These are phyloP conservation scores for Matsumurasca onukii DNA, from an alignment of 1,140 invertebrate genomes.

Conservation along the genomic window DNA sequence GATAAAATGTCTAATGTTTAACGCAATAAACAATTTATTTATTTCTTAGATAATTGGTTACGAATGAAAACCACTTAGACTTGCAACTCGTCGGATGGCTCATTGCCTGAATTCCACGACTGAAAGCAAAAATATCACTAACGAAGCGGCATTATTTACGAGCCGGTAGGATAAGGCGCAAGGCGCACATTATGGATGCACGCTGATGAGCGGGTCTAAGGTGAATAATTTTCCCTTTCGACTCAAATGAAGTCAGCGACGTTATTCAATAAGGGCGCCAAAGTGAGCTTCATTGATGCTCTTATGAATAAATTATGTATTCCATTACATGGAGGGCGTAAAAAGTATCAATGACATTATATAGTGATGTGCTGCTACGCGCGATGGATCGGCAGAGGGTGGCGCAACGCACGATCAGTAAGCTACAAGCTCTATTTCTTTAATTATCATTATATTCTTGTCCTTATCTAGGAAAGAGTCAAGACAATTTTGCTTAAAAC, in stretches of 20 bases:
- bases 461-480: too few species aligned
- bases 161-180: neutral
- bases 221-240: constrained; percentile 27
- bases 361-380: constrained; percentile 20
- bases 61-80: too few species aligned
- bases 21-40: too few species aligned
- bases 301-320: constrained; percentile 28
- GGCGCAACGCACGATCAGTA: too few species aligned
- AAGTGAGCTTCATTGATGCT: constrained; percentile 24
- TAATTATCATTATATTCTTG: too few species aligned
- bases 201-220: constrained; percentile 18
- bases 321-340: constrained; percentile 26
- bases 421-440: too few species aligned
- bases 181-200: constrained; percentile 2
- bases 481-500: too few species aligned
- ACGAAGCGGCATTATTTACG: constrained; percentile 21
- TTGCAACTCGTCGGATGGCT: neutral
- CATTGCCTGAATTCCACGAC: neutral
- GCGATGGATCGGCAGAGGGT: too few species aligned
- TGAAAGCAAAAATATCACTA: constrained; percentile 3
- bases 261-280: constrained; percentile 24
- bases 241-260: constrained; percentile 24
- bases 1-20: too few species aligned
- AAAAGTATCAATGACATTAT: constrained; percentile 25
- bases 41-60: too few species aligned